Percentiles rank a stretch among this genome's conserved stretches.
These are phyloP conservation scores for Microtus pennsylvanicus DNA, from an alignment of 2,113 vertebrate species.

Conservation along the genomic window DNA sequence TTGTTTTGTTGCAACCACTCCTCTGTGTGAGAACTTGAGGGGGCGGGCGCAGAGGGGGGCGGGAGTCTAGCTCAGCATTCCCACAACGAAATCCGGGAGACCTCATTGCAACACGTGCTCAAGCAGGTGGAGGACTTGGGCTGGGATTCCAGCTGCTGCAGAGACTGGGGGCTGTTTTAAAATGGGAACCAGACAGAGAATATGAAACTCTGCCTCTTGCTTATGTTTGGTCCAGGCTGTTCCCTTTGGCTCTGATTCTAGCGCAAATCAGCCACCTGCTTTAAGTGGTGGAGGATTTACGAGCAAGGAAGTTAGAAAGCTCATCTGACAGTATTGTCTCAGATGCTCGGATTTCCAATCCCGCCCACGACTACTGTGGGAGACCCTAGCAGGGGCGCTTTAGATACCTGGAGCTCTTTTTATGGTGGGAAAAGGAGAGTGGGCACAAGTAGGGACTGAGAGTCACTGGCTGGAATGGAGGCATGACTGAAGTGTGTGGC, in stretches of 20 bases:
- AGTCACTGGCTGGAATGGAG: no score
- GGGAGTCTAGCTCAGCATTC: accelerated
- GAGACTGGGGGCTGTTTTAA: neutral
- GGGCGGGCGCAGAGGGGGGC: neutral
- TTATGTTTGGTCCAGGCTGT: neutral
- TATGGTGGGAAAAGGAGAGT: neutral
- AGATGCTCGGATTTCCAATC: neutral
- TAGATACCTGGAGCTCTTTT: no score
- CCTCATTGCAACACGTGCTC: neutral
- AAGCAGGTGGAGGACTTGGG: accelerated
- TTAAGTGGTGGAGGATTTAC: neutral
- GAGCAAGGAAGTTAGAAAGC: neutral
- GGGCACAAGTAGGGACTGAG: neutral
- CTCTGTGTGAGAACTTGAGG: neutral
- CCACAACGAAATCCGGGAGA: accelerated
- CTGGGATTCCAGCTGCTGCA: neutral
- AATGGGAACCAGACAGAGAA: neutral
- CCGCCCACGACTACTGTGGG: accelerated
- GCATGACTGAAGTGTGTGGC: neutral
- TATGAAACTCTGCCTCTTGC: neutral
- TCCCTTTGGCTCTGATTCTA: neutral
- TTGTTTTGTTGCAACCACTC: neutral
- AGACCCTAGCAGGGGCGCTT: neutral
- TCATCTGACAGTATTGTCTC: neutral
- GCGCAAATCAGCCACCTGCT: neutral